Conservation (phyloP, 2,888 invertebrate genomes). For the Julus scanicus region DNA sequence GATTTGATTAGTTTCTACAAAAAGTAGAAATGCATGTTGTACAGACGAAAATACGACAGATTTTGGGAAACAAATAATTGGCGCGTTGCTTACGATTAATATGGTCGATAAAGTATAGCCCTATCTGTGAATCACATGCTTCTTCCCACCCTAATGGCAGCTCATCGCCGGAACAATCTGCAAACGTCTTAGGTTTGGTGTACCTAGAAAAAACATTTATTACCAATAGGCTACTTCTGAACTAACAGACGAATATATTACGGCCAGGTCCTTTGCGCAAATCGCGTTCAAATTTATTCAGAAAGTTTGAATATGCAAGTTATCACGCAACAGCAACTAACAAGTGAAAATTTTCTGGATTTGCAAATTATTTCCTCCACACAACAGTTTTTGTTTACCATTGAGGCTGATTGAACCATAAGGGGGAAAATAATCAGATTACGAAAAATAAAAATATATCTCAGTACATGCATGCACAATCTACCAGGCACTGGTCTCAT, state of each 20-base stretch:
- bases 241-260: too few relatives aligned
- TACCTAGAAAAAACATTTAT: constrained; percentile 73
- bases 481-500: not conserved
- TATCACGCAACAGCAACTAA: too few relatives aligned
- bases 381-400: too few relatives aligned
- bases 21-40: not conserved
- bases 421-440: not conserved
- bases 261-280: too few relatives aligned
- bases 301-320: too few relatives aligned
- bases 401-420: too few relatives aligned
- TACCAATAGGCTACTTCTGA: not conserved
- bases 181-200: constrained; percentile 96
- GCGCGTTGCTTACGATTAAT: constrained; percentile 83
- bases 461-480: too few relatives aligned
- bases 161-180: constrained; percentile 98
- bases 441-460: not conserved
- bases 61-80: not conserved
- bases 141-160: constrained; percentile 98
- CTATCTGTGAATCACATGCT: constrained; percentile 92
- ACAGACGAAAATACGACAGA: not conserved
- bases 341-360: too few relatives aligned
- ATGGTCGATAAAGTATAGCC: constrained; percentile 97
- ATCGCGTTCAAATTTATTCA: too few relatives aligned
- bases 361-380: too few relatives aligned
- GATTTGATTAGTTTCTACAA: constrained; percentile 88